Evolutionary conservation across 2,888 invertebrate species (phyloP), one percentile per base, ranked within the genome.

Genomic region (Chrysopilus asiliformis): DNA sequence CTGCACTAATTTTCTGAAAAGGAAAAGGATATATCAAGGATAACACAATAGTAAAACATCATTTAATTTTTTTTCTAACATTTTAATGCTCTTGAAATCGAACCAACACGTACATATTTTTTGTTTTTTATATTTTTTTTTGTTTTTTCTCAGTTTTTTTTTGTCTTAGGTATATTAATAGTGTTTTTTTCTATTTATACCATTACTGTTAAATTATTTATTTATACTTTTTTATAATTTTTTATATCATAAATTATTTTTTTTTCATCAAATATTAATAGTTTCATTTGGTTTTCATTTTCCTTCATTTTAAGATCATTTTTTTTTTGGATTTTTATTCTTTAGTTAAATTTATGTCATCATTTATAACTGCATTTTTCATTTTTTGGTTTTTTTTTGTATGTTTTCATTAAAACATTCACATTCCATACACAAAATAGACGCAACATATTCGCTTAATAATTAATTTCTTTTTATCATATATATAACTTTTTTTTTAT

Each of bases 61-160:
- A 39, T 22, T 38, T 16, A 38, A 39, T 37, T 38, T 49, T 48
- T 49, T 51, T 49, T 51, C 51, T 51, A 51, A 51, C 51, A 50
- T 51, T 51, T 51, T 51, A 50, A 51, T 50, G 47, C 48, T 51
- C 49, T 48, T 48, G 49, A 47, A 49, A 46, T 51, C 50, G 50
- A 51, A 51, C 50, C 51, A 51, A 51, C 51, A 51, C 50, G 47
- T 51, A 51, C 49, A 50, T 49, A 49, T 47, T 48, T 45, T 41
- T 38, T 47, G n/a, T n/a, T n/a, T n/a, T n/a, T n/a, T n/a, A n/a
- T n/a, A n/a, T n/a, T n/a, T n/a, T n/a, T n/a, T n/a, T n/a, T n/a
- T n/a, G n/a, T n/a, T n/a, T n/a, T n/a, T n/a, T n/a, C n/a, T n/a
- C n/a, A n/a, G n/a, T 45, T 45, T 40, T 3, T 40, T 32, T 31